These are phyloP conservation scores for Coenonympha glycerion DNA, from an alignment of 2,888 invertebrate species.

Conservation along the genomic window DNA sequence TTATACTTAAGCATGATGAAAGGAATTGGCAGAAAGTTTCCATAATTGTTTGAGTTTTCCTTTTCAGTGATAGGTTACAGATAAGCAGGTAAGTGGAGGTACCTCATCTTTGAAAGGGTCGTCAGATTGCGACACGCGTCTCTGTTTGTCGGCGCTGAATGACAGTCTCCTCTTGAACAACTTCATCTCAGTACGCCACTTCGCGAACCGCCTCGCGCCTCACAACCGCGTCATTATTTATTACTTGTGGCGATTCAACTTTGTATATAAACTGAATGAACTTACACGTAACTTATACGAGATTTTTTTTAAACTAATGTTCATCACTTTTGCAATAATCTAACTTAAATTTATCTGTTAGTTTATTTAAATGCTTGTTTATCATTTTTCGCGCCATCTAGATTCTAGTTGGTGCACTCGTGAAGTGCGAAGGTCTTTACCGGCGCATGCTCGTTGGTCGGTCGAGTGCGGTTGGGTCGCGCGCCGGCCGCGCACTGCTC, in stretches of 20 bases:
- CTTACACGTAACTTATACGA: slow-evolving; percentile 31
- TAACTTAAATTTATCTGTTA: slow-evolving; percentile 2
- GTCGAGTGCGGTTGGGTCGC: slow-evolving; percentile 54
- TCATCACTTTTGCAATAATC: background rate
- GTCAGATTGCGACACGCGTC: slow-evolving; percentile 60
- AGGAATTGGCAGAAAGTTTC: no score
- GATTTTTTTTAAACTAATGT: slow-evolving; percentile 31
- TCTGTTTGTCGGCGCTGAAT: slow-evolving; percentile 70
- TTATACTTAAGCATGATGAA: no score
- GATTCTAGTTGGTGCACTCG: slow-evolving; percentile 34
- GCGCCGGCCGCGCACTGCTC: slow-evolving; percentile 66
- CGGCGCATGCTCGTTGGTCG: slow-evolving; percentile 16
- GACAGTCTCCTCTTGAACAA: slow-evolving; percentile 72
- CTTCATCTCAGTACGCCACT: slow-evolving; percentile 57
- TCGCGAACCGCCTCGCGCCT: slow-evolving; percentile 40
- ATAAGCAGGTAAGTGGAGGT: no score
- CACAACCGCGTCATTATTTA: slow-evolving; percentile 42
- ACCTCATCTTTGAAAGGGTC: slow-evolving; percentile 73
- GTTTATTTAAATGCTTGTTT: slow-evolving; percentile 4
- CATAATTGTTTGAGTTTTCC: no score
- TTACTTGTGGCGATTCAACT: slow-evolving; percentile 23
- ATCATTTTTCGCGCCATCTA: slow-evolving; percentile 44
- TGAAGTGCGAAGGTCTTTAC: slow-evolving; percentile 25
- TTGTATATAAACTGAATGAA: slow-evolving; percentile 29
- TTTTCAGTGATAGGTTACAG: no score